Evolutionary conservation across 1,140 invertebrate species (phyloP).

Genomic region (Drosophila lacteicornis): DNA sequence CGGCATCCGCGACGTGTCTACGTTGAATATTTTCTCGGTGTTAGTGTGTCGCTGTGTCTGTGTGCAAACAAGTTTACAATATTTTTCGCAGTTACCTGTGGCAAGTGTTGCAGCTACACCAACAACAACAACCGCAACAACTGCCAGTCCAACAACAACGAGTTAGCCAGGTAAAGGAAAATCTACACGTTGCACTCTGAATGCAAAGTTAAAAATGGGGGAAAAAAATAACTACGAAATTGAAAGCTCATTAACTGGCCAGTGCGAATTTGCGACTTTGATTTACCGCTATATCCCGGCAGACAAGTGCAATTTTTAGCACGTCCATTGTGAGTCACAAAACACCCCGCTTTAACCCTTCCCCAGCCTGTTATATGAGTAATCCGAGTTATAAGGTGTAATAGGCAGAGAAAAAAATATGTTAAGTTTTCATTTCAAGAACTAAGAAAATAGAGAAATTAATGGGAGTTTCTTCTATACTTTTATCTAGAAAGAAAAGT

Average conservation of each 20-base stretch:
- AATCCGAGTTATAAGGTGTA: slow-evolving; percentile 11
- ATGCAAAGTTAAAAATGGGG: slow-evolving; percentile 3
- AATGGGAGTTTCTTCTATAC: not conserved
- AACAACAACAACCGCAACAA: slow-evolving; percentile 38
- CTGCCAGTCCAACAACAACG: slow-evolving; percentile 18
- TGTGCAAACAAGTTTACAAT: slow-evolving; percentile 68
- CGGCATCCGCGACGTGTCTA: slow-evolving; percentile 19
- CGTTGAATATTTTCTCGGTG: slow-evolving; percentile 29
- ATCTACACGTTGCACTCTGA: slow-evolving; percentile 9
- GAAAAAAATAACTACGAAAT: slow-evolving; percentile 11
- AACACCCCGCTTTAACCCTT: not conserved
- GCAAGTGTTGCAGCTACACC: slow-evolving; percentile 47
- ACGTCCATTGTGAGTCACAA: slow-evolving; percentile 41
- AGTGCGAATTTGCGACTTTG: slow-evolving; percentile 36
- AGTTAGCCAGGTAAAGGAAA: slow-evolving; percentile 45
- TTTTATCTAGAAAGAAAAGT: no score
- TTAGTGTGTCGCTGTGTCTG: slow-evolving; percentile 51
- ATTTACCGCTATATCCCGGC: slow-evolving; percentile 39
- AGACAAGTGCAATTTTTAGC: slow-evolving; percentile 41
- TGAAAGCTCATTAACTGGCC: slow-evolving; percentile 42
- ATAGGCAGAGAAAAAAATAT: slow-evolving; percentile 9
- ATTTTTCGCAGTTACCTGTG: slow-evolving; percentile 48
- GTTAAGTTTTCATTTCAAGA: not conserved
- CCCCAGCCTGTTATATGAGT: slow-evolving; percentile 3
- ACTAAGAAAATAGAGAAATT: not conserved